Base-by-base conservation (phyloP, 2,113 vertebrate genomes). In the Probosciger aterrimus region DNA sequence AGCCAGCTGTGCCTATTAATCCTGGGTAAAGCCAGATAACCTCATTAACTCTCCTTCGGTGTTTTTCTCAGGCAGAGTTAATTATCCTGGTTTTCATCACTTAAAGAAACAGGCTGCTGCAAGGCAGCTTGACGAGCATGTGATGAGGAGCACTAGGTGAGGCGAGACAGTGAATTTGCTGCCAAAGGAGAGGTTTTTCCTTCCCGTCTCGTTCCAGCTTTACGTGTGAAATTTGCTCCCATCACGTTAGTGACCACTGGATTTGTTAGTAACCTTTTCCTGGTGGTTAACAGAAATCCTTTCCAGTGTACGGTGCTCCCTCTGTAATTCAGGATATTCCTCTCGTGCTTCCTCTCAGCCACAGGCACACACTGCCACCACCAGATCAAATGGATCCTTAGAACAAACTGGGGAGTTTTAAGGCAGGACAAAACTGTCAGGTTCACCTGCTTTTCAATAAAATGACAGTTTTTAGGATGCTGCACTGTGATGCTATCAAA, bases 351-450 rank as follows among this genome's bases (percentile, higher is more conserved):
- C 65, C 14, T 86, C 41, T 78, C 68, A 97, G 92, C 33, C 71
- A 63, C 71, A 92, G 93, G 73, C 81, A 62, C 71, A 97, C 89
- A 97, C 92, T 98, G 97, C 97, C 97, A 97, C 93, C 97, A 90
- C 44, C 92, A 97, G 97, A 97, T 95, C 82, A 92, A 92, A 97
- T 1, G 0, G 22, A 73, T 59, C 55, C 70, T 47, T 39, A 4
- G 33, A 74, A 77, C 33, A 88, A 62, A 57, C 22, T 60, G 5
- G 3, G 10, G 4, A 3, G 12, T 2, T 9, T 52, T 79, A 75
- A 63, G 23, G 10, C 7, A 70, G 10, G 46, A 27, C 4, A 55
- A 74, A 77, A 53, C 23, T 67, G 23, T 31, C 60, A 24, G 22
- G 12, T 71, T 84, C 20, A 35, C 24, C 14, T 39, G 37, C 0